Evolutionary conservation across 2,797 vertebrate species (phyloP).

Genomic region (Mastacembelus armatus): DNA sequence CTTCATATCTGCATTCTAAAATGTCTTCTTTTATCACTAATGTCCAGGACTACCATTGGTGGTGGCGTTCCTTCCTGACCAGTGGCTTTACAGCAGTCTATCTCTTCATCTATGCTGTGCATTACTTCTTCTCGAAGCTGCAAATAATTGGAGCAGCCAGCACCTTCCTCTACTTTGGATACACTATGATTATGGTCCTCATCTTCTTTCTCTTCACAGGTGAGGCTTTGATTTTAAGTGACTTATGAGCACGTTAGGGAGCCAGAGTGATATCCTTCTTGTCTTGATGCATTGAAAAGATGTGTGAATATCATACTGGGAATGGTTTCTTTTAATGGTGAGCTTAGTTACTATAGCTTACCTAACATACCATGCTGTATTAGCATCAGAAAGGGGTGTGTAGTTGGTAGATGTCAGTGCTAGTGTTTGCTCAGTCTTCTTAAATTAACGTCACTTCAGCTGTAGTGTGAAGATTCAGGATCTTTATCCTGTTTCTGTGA

Average conservation of each 20-base stretch:
- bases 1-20: neutral
- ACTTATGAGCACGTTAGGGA: neutral
- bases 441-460: neutral
- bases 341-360: neutral
- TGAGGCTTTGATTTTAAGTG: constrained; percentile 53
- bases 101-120: constrained; percentile 89
- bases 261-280: neutral
- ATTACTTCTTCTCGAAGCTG: constrained; percentile 95
- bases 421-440: constrained; percentile 25
- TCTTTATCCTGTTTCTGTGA: constrained; percentile 50
- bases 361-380: too few relatives aligned
- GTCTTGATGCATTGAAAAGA: neutral
- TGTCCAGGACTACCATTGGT: constrained; percentile 92
- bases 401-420: too few relatives aligned
- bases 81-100: constrained; percentile 93
- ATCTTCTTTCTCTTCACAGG: constrained; percentile 97
- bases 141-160: constrained; percentile 90
- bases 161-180: constrained; percentile 94
- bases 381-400: neutral
- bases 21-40: neutral
- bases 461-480: constrained; percentile 10
- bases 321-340: neutral
- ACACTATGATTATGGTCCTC: constrained; percentile 92
- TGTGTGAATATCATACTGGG: neutral
- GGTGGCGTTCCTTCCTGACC: constrained; percentile 92